Conservation (phyloP, 2,113 vertebrate genomes). For the Gymnogyps californianus region DNA sequence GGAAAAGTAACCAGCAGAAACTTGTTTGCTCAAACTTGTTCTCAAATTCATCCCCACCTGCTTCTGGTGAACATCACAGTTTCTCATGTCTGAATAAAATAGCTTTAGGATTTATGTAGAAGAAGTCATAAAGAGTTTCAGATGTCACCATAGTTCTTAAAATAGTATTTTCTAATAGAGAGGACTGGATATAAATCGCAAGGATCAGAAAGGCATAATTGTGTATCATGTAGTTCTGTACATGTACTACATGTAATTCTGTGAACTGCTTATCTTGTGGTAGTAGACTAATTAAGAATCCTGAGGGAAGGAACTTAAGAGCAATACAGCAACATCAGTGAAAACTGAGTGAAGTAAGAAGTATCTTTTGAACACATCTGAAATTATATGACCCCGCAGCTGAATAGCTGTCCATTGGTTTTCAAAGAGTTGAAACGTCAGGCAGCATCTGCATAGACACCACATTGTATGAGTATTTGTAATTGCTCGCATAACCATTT, state of each 20-base stretch:
- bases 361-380: neutral
- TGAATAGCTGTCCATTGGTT: neutral
- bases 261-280: neutral
- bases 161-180: neutral
- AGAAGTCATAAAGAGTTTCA: neutral
- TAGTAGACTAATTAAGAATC: neutral
- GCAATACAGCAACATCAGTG: neutral
- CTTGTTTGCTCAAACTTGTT: neutral
- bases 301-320: neutral
- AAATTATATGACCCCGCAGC: neutral
- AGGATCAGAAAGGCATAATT: neutral
- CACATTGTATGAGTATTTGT: neutral
- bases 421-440: neutral
- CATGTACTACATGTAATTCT: neutral
- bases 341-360: neutral
- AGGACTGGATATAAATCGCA: neutral
- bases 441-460: neutral
- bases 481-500: neutral
- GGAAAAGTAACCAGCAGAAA: neutral
- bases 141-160: neutral
- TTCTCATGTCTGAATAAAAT: neutral
- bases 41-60: neutral
- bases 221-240: neutral
- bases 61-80: neutral
- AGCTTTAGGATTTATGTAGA: neutral